Evolutionary conservation across 2,797 vertebrate genomes (phyloP).

Genomic region (Phalloptychus januarius): DNA sequence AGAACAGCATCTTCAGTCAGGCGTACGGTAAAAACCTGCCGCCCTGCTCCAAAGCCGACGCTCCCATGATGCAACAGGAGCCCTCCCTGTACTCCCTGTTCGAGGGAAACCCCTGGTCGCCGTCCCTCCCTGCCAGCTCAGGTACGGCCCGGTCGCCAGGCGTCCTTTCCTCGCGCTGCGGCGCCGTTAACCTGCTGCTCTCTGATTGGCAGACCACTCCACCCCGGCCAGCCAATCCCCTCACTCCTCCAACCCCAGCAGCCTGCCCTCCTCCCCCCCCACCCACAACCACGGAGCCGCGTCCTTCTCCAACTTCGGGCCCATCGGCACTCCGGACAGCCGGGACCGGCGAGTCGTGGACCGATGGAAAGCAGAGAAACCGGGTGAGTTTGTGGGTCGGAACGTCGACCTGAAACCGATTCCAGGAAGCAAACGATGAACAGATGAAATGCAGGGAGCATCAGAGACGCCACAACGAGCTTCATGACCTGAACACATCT

Average conservation of each 20-base stretch:
- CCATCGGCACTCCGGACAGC: constrained; percentile 94
- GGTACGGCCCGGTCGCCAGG: constrained; percentile 73
- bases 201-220: constrained; percentile 89
- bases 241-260: constrained; percentile 98
- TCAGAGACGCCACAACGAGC: too few species aligned
- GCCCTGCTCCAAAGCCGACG: constrained; percentile 86
- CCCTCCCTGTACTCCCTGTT: constrained; percentile 96
- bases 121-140: constrained; percentile 96
- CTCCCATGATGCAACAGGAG: constrained; percentile 90
- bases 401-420: too few species aligned
- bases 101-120: constrained; percentile 96
- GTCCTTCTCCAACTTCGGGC: constrained; percentile 96
- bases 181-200: neutral
- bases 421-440: too few species aligned
- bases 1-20: constrained; percentile 96
- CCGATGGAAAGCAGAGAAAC: constrained; percentile 96
- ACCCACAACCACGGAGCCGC: constrained; percentile 93
- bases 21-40: constrained; percentile 92
- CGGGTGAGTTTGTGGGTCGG: constrained; percentile 73
- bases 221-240: constrained; percentile 99
- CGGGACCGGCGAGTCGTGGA: constrained; percentile 89
- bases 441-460: too few species aligned
- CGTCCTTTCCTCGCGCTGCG: rapidly evolving
- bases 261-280: constrained; percentile 95
- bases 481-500: too few species aligned